phyloP scores from a whole-genome alignment of 1,140 invertebrate genomes.

The Aphis gossypii region DNA sequence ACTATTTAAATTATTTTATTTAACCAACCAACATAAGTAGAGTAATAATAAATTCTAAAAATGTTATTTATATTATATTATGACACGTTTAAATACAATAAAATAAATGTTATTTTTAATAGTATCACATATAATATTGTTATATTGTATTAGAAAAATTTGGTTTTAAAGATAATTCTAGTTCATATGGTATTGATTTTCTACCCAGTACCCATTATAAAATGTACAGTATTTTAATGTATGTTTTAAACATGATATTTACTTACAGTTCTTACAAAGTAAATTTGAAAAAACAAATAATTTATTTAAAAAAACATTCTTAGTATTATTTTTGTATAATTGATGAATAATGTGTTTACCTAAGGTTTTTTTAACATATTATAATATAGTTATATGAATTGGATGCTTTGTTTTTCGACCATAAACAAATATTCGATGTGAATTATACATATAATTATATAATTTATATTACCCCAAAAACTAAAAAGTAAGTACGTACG shows the following conservation, averaged over 20 bases:
- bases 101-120: background rate
- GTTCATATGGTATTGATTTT: slow-evolving; percentile 1
- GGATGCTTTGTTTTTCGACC: background rate
- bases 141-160: background rate
- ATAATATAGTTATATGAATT: background rate
- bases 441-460: background rate
- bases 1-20: too few species aligned
- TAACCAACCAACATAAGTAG: too few species aligned
- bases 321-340: slow-evolving; percentile 25
- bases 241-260: slow-evolving; percentile 31
- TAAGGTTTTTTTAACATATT: background rate
- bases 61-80: background rate
- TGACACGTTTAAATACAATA: background rate
- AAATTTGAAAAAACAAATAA: background rate
- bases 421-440: background rate
- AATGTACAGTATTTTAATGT: background rate
- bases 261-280: background rate
- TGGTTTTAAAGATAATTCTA: background rate
- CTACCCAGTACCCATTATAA: background rate
- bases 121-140: background rate
- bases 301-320: slow-evolving; percentile 33
- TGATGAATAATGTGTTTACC: slow-evolving; percentile 13
- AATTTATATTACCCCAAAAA: background rate
- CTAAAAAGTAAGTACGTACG: background rate
- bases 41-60: too few species aligned